These are phyloP conservation scores for Pituophis catenifer DNA, from an alignment of 2,113 vertebrate species.

Conservation along the genomic window DNA sequence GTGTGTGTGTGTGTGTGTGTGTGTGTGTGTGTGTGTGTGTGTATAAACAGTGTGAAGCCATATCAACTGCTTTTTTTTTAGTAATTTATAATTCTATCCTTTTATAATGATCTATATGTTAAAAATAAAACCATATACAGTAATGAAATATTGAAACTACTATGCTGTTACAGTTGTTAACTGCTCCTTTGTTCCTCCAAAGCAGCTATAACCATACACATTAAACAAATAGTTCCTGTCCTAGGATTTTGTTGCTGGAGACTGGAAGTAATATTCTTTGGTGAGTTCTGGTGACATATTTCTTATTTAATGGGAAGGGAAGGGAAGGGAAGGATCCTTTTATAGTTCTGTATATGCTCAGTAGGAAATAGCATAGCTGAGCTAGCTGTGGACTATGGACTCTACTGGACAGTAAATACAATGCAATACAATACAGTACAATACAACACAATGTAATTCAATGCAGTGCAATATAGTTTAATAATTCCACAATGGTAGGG, in stretches of 20 bases:
- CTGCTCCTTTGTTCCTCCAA: constrained; percentile 1
- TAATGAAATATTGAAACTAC: neutral
- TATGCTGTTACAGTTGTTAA: neutral
- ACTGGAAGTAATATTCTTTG: neutral
- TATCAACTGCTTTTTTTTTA: neutral
- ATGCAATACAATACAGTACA: neutral
- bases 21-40: neutral
- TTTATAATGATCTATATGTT: neutral
- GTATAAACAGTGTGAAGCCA: neutral
- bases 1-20: neutral
- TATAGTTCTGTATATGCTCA: neutral
- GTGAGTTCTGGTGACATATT: neutral
- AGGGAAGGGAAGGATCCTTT: neutral
- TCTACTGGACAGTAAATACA: neutral
- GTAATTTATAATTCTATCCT: neutral
- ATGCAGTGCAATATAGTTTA: neutral
- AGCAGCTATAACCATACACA: neutral
- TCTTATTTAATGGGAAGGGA: neutral
- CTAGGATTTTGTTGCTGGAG: neutral
- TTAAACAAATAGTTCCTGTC: neutral
- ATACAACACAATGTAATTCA: too few species aligned
- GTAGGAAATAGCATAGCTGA: neutral
- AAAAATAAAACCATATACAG: neutral
- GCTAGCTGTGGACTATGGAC: neutral
- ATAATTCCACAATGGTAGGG: neutral